Evolutionary conservation across 2,113 vertebrate genomes (phyloP).

Genomic region (Channa argus): DNA sequence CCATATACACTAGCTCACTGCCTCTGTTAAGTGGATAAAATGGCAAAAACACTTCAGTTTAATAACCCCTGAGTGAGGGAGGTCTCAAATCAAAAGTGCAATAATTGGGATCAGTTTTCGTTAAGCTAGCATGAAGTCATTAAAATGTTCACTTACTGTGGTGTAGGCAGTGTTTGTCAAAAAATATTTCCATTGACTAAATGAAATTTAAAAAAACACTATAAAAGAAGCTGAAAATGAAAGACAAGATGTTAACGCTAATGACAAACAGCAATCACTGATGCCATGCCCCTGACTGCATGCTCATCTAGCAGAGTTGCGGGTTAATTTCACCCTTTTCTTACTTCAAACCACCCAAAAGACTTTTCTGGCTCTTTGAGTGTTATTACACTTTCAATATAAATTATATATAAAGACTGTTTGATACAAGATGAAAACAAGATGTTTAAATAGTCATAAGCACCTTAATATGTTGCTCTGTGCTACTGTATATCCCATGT

Average conservation of each 20-base stretch:
- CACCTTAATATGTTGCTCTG: slow-evolving; percentile 2
- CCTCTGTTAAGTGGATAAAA: slow-evolving; percentile 52
- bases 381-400: slow-evolving; percentile 16
- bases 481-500: neutral
- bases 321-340: slow-evolving; percentile 27
- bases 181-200: slow-evolving; percentile 25
- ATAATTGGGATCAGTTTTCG: slow-evolving; percentile 60
- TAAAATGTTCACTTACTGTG: slow-evolving; percentile 44
- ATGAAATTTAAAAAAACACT: neutral
- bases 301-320: slow-evolving; percentile 36
- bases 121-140: slow-evolving; percentile 61
- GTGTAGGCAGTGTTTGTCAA: slow-evolving; percentile 18
- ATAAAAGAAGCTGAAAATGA: slow-evolving; percentile 7
- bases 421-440: slow-evolving; percentile 28
- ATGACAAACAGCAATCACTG: slow-evolving; percentile 50
- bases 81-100: slow-evolving; percentile 59
- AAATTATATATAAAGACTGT: slow-evolving; percentile 19
- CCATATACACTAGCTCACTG: slow-evolving; percentile 33
- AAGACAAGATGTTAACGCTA: slow-evolving; percentile 22
- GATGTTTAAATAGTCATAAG: slow-evolving; percentile 1
- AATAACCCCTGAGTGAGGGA: slow-evolving; percentile 63
- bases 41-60: slow-evolving; percentile 67
- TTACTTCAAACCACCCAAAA: slow-evolving; percentile 8
- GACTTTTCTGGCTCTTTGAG: slow-evolving; percentile 12
- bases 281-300: slow-evolving; percentile 12